Conservation (phyloP, 2,113 vertebrate genomes). For the Mugil cephalus region DNA sequence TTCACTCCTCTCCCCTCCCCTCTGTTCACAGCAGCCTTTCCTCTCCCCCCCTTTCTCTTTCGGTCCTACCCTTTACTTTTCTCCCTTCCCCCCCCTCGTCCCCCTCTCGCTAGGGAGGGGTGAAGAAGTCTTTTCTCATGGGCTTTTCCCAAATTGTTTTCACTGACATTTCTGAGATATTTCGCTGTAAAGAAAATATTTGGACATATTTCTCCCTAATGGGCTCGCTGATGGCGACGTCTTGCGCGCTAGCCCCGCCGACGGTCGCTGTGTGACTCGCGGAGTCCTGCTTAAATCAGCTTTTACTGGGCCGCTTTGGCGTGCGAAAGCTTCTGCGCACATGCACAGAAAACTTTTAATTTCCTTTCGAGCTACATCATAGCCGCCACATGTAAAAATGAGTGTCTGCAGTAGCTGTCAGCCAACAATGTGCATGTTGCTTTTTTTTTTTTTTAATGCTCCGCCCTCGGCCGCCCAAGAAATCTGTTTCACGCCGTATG, state of each 20-base stretch:
- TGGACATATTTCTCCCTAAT: constrained; percentile 72
- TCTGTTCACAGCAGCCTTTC: constrained; percentile 54
- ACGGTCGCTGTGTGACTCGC: neutral
- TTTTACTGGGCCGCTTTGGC: neutral
- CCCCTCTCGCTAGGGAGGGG: constrained; percentile 53
- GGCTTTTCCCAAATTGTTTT: constrained; percentile 78
- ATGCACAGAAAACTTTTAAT: neutral
- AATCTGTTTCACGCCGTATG: constrained; percentile 12
- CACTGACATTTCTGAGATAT: constrained; percentile 83
- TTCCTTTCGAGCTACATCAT: constrained; percentile 26
- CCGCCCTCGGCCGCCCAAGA: constrained; percentile 14
- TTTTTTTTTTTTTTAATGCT: constrained; percentile 27
- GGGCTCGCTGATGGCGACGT: constrained; percentile 45
- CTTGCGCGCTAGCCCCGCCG: constrained; percentile 33
- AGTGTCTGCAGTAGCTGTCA: constrained; percentile 20
- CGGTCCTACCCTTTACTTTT: constrained; percentile 26
- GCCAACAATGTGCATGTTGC: neutral
- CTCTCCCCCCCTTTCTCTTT: constrained; percentile 25
- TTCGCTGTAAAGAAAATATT: constrained; percentile 81
- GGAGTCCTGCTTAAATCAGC: constrained; percentile 23
- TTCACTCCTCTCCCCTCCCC: constrained; percentile 36
- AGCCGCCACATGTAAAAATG: constrained; percentile 28
- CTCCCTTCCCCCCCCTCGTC: constrained; percentile 39
- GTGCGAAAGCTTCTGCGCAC: neutral
- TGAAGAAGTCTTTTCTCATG: constrained; percentile 78